Conservation (phyloP, 2,888 invertebrate species). For the Scrobipalpa atriplicella region DNA sequence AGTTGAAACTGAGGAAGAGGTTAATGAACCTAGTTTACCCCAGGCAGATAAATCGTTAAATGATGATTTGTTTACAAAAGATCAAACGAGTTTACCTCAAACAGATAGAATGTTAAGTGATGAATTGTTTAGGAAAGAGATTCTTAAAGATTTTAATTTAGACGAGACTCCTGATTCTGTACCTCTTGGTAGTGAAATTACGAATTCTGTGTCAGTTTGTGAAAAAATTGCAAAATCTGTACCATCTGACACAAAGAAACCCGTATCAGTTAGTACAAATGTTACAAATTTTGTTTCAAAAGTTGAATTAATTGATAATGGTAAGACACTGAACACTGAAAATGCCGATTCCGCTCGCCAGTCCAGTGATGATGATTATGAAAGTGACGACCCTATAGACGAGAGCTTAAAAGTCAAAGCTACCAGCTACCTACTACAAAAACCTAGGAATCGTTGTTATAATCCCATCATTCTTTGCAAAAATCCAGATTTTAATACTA, state of each 20-base stretch:
- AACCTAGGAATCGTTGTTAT: slow-evolving; percentile 62
- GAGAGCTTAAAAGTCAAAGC: slow-evolving; percentile 50
- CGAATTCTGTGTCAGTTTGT: neutral
- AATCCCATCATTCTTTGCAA: slow-evolving; percentile 68
- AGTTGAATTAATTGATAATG: neutral
- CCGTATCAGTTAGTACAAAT: neutral
- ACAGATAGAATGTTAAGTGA: neutral
- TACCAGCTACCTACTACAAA: slow-evolving; percentile 60
- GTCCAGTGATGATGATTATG: slow-evolving; percentile 24
- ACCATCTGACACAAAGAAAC: neutral
- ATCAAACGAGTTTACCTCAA: neutral
- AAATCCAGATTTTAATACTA: slow-evolving; percentile 75
- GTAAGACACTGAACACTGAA: slow-evolving; percentile 19
- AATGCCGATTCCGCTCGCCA: slow-evolving; percentile 25
- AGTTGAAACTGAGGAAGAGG: neutral
- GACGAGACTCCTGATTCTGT: neutral
- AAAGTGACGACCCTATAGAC: slow-evolving; percentile 35
- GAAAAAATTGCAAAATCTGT: too few species aligned
- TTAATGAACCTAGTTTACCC: neutral
- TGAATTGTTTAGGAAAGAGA: slow-evolving; percentile 3
- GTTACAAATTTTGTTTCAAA: too few species aligned
- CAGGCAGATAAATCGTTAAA: neutral
- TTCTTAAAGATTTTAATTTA: neutral
- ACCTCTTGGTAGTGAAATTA: neutral
- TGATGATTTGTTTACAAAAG: neutral